Percentiles rank a stretch among this genome's conserved stretches.
phyloP scores from a whole-genome alignment of 1,140 invertebrate species.

The Drosophila jambulina region DNA sequence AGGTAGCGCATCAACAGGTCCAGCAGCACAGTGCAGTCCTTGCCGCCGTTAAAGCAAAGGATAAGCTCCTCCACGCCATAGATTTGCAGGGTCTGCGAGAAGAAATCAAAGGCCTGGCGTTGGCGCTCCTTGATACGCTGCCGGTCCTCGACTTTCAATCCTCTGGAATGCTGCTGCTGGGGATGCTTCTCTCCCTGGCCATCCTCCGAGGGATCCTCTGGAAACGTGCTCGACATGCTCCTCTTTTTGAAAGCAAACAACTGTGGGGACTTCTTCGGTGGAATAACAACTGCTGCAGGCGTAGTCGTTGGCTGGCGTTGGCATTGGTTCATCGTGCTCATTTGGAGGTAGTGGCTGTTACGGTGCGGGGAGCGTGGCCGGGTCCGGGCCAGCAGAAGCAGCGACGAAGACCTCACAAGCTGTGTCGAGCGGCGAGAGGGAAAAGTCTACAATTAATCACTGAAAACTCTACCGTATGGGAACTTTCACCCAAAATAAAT shows the following conservation, averaged over 20 bases:
- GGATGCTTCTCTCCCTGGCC: neutral
- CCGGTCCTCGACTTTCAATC: neutral
- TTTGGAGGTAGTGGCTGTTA: neutral
- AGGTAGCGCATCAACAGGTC: slow-evolving; percentile 87
- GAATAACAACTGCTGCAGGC: neutral
- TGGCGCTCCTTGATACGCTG: slow-evolving; percentile 34
- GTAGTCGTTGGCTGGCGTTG: slow-evolving; percentile 4
- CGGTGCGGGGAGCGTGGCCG: slow-evolving; percentile 3
- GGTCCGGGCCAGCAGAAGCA: slow-evolving; percentile 7
- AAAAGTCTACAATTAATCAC: slow-evolving; percentile 8
- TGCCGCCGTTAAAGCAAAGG: slow-evolving; percentile 98
- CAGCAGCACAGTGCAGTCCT: slow-evolving; percentile 97
- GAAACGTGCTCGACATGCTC: slow-evolving; percentile 2
- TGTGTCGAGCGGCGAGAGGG: neutral
- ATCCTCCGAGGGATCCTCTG: neutral
- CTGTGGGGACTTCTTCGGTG: neutral
- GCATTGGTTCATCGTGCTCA: slow-evolving; percentile 16
- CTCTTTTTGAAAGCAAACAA: neutral
- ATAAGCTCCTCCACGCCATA: slow-evolving; percentile 91
- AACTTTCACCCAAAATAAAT: slow-evolving; percentile 37
- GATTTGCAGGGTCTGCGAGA: slow-evolving; percentile 85
- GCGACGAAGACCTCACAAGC: slow-evolving; percentile 17
- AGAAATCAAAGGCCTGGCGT: slow-evolving; percentile 49
- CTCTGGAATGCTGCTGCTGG: neutral
- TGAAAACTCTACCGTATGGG: neutral